A percentile compares a stretch with the other conserved stretches of the same genome.
Evolutionary conservation across 2,888 invertebrate species (phyloP).

Genomic region (Anoncus sp.): DNA sequence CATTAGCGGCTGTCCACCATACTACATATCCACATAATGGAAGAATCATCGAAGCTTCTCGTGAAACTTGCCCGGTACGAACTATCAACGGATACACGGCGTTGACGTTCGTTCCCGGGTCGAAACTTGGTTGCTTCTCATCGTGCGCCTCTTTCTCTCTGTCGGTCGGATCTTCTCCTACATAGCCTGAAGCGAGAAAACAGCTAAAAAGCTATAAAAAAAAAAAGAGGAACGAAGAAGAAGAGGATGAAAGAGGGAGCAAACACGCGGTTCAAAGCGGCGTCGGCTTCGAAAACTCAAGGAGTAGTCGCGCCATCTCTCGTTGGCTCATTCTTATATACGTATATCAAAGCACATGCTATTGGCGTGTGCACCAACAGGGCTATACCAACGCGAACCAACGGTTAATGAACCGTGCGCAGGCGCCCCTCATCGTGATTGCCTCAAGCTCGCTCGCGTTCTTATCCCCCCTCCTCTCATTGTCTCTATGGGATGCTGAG

Average conservation of each 20-base stretch:
- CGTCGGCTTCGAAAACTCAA: no score
- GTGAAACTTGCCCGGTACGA: not conserved
- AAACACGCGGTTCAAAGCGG: not conserved
- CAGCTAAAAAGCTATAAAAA: not conserved
- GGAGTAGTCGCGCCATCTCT: conserved; percentile 4
- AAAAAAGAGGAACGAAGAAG: not conserved
- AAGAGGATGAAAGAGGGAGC: not conserved
- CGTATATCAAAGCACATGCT: conserved; percentile 11
- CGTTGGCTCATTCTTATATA: conserved; percentile 34
- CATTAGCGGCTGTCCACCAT: conserved; percentile 11
- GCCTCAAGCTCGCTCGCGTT: conserved; percentile 35
- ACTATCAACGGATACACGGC: conserved; percentile 1
- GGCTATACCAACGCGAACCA: conserved; percentile 61
- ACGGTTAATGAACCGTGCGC: conserved; percentile 73
- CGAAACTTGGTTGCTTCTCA: conserved; percentile 9
- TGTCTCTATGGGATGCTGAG: conserved; percentile 62
- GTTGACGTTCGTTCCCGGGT: conserved; percentile 3
- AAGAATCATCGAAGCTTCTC: not conserved
- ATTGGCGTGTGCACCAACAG: conserved; percentile 21
- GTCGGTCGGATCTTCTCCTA: no score
- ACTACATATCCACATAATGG: not conserved
- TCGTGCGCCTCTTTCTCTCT: no score
- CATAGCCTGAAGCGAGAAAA: conserved; percentile 4
- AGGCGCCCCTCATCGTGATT: conserved; percentile 37
- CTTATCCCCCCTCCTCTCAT: conserved; percentile 30